Conservation (phyloP, 2,888 invertebrate genomes). For the Cordilura impudica region DNA sequence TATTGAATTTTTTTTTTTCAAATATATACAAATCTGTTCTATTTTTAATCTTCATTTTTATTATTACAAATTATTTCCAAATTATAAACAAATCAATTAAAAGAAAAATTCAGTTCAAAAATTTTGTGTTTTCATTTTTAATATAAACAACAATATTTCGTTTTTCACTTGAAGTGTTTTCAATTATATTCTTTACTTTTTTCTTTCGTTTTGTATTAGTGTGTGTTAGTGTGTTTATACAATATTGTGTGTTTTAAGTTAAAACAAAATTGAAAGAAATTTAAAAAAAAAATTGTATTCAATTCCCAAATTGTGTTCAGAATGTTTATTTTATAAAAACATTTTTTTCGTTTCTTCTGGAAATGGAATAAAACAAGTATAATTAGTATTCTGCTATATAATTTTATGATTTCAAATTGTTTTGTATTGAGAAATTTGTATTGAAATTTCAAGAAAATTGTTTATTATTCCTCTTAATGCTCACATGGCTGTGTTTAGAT, state of each 20-base stretch:
- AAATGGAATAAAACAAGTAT: background rate
- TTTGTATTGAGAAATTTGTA: background rate
- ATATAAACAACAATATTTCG: slow-evolving; percentile 52
- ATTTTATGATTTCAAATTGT: background rate
- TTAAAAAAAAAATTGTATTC: slow-evolving; percentile 13
- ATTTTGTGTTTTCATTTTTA: slow-evolving; percentile 15
- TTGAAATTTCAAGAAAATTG: background rate
- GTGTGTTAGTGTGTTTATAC: slow-evolving; percentile 17
- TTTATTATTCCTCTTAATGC: background rate
- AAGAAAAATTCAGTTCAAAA: slow-evolving; percentile 12
- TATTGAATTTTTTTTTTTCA: background rate
- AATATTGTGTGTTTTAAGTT: slow-evolving; percentile 9
- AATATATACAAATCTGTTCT: background rate
- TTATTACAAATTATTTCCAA: slow-evolving; percentile 9
- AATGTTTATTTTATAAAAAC: slow-evolving; percentile 24
- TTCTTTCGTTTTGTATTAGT: background rate
- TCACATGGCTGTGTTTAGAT: background rate
- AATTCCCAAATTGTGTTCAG: slow-evolving; percentile 13
- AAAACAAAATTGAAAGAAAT: background rate
- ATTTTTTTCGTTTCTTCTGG: background rate
- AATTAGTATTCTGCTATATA: background rate
- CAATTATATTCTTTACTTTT: background rate
- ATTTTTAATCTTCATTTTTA: slow-evolving; percentile 18
- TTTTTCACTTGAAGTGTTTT: slow-evolving; percentile 59
- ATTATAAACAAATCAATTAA: slow-evolving; percentile 56